Conservation (phyloP, 2,113 vertebrate genomes). For the Butorides virescens region DNA sequence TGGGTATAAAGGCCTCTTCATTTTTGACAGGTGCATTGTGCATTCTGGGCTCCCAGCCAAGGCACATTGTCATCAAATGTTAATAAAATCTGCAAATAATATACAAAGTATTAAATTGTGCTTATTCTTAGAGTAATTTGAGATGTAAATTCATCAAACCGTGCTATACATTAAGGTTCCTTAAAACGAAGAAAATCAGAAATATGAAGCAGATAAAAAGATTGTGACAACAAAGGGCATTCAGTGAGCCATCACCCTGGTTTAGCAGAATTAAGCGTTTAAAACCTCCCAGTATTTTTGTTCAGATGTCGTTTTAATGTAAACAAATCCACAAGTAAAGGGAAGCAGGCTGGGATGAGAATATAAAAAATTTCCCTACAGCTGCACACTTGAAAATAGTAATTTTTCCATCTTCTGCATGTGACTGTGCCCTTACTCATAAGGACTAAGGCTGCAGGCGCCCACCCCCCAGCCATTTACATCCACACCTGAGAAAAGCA, state of each 20-base stretch:
- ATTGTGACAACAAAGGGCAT: not conserved
- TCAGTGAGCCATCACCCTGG: not conserved
- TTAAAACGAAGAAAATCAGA: conserved; percentile 15
- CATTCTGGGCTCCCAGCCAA: conserved; percentile 35
- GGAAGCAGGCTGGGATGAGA: not conserved
- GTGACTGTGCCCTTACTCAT: not conserved
- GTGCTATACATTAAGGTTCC: not conserved
- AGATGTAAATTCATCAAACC: conserved; percentile 24
- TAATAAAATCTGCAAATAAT: conserved; percentile 58
- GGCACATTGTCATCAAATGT: conserved; percentile 65
- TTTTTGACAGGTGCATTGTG: conserved; percentile 68
- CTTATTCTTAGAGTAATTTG: conserved; percentile 36
- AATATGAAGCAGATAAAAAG: not conserved
- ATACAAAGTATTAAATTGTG: conserved; percentile 38
- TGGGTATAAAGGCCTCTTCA: conserved; percentile 66
- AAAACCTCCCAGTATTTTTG: not conserved
- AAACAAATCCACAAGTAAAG: not conserved
- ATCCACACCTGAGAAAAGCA: not conserved
- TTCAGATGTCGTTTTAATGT: not conserved
- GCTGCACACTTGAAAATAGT: not conserved
- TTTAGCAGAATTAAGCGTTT: not conserved
- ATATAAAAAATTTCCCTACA: not conserved
- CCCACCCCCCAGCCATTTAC: accelerated
- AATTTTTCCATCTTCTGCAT: not conserved
- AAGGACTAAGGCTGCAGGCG: not conserved